These are phyloP conservation scores for Amphiduros pacificus DNA, from an alignment of 2,888 invertebrate genomes.

Conservation along the genomic window DNA sequence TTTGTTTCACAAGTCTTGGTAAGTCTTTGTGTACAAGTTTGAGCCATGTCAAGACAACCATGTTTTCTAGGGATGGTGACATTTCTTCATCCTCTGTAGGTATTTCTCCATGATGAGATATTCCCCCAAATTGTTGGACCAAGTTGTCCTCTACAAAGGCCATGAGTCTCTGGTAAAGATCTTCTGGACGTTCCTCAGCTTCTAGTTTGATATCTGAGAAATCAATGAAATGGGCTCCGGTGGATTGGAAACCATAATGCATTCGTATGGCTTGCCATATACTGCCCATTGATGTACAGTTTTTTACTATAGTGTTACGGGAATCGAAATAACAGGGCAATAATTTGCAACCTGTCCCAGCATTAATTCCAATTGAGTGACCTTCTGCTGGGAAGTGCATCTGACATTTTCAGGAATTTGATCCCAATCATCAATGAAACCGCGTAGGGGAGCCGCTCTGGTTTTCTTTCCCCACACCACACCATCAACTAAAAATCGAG, in stretches of 20 bases:
- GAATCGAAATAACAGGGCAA: constrained; percentile 17
- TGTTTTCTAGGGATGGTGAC: constrained; percentile 31
- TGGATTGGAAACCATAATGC: constrained; percentile 37
- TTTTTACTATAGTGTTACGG: constrained; percentile 15
- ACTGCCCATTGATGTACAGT: constrained; percentile 4
- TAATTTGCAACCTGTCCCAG: constrained; percentile 31
- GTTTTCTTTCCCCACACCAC: constrained; percentile 25
- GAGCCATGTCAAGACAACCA: constrained; percentile 29
- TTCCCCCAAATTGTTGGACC: constrained; percentile 12
- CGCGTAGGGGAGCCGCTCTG: constrained; percentile 13
- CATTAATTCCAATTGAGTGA: constrained; percentile 27
- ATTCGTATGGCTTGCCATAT: constrained; percentile 27
- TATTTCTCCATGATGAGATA: constrained; percentile 14
- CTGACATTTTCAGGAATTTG: constrained; percentile 7
- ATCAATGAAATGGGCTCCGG: constrained; percentile 32
- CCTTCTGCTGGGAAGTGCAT: constrained; percentile 25
- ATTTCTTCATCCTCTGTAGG: constrained; percentile 19
- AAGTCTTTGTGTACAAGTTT: constrained; percentile 23
- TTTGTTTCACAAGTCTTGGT: constrained; percentile 29
- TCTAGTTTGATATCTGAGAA: constrained; percentile 25
- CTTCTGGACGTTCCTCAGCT: constrained; percentile 28
- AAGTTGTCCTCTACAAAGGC: constrained; percentile 32
- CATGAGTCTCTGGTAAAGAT: constrained; percentile 28
- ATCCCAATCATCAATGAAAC: constrained; percentile 24
- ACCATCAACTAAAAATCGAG: constrained; percentile 25